A percentile compares a stretch with the other conserved stretches of the same genome.
phyloP scores from a whole-genome alignment of 2,113 vertebrate species.

The Stercorarius parasiticus region DNA sequence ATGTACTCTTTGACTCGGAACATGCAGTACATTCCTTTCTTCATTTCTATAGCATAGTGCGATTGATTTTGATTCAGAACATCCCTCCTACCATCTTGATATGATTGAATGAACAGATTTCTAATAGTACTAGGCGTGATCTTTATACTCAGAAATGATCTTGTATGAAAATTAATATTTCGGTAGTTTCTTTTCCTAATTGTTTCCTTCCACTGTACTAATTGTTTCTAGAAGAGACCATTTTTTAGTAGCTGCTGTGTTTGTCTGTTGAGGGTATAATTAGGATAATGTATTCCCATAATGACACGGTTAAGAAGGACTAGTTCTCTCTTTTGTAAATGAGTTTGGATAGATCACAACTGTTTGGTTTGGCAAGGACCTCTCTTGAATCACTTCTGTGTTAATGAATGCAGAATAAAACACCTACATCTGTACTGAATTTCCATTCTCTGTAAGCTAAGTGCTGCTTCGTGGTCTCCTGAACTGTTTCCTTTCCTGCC shows the following conservation, averaged over 20 bases:
- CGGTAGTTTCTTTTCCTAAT: background rate
- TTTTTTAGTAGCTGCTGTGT: background rate
- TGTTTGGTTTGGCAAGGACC: slow-evolving; percentile 7
- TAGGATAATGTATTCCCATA: slow-evolving; percentile 1
- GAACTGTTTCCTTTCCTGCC: background rate
- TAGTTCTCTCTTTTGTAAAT: background rate
- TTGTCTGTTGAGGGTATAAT: background rate
- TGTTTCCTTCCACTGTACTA: slow-evolving; percentile 3
- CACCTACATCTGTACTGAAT: background rate
- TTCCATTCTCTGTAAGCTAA: background rate
- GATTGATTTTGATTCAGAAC: background rate
- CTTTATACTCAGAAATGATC: background rate
- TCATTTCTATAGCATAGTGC: background rate
- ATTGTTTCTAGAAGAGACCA: background rate
- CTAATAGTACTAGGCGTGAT: background rate
- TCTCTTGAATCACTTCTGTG: background rate
- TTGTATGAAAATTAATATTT: background rate
- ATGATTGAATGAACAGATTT: background rate
- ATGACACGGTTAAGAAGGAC: background rate
- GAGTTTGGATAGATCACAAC: slow-evolving; percentile 8
- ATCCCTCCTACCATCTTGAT: background rate
- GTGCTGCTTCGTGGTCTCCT: background rate
- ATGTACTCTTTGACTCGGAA: background rate
- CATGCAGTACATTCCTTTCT: background rate
- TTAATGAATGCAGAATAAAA: background rate